These are phyloP conservation scores for Paragorgia papillata DNA, from an alignment of 92 coral and sea anemone genomes.

Conservation along the genomic window DNA sequence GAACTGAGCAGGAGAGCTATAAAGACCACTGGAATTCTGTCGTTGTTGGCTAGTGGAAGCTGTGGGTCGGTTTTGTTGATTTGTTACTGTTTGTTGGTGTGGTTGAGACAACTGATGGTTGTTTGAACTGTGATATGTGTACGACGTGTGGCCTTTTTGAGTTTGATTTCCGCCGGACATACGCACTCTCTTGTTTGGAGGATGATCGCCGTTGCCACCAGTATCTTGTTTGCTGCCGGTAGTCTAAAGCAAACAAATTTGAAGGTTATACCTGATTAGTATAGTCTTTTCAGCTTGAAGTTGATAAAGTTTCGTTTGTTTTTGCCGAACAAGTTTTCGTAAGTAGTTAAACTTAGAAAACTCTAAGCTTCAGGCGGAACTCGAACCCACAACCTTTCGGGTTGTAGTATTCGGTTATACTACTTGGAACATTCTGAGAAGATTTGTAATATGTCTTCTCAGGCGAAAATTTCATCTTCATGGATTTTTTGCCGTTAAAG, in stretches of 20 bases:
- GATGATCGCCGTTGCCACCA: slow-evolving; percentile 37
- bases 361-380: too few relatives aligned
- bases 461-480: too few relatives aligned
- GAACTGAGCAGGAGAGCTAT: slow-evolving; percentile 18
- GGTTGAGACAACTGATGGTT: slow-evolving; percentile 23
- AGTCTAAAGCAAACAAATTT: slow-evolving; percentile 1
- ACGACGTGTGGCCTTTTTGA: slow-evolving; percentile 13
- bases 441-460: too few relatives aligned
- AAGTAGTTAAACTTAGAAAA: too few relatives aligned
- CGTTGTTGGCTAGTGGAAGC: background rate
- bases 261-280: too few relatives aligned
- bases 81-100: background rate
- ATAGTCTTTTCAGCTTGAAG: too few relatives aligned
- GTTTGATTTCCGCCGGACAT: slow-evolving; percentile 27
- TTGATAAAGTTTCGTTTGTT: too few relatives aligned
- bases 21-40: background rate
- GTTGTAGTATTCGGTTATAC: too few relatives aligned
- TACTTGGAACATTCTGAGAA: too few relatives aligned
- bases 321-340: too few relatives aligned
- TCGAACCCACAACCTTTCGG: too few relatives aligned
- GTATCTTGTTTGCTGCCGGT: slow-evolving; percentile 41
- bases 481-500: too few relatives aligned
- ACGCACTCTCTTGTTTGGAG: slow-evolving; percentile 35
- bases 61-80: background rate
- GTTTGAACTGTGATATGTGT: slow-evolving; percentile 24